phyloP scores from a whole-genome alignment of 2,113 vertebrate genomes.

The Odobenus rosmarus region DNA sequence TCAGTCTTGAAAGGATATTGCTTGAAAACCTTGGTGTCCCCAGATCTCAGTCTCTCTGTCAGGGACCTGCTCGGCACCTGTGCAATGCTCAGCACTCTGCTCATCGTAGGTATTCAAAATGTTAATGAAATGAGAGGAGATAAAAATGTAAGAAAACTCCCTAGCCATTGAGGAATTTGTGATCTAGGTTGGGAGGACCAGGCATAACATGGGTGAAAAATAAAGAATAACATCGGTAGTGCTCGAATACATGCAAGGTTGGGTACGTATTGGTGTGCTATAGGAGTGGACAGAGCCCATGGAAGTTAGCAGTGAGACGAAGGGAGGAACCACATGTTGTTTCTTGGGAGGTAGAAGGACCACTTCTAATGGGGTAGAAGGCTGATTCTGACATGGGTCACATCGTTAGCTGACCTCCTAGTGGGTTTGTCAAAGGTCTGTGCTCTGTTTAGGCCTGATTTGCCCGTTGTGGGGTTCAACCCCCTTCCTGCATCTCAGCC shows the following conservation, averaged over 20 bases:
- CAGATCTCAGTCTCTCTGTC: background rate
- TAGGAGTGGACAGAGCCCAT: background rate
- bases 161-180: background rate
- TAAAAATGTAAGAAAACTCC: background rate
- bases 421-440: background rate
- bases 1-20: background rate
- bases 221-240: accelerated
- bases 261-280: background rate
- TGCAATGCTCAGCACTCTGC: background rate
- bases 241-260: background rate
- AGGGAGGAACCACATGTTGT: background rate
- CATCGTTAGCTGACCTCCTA: background rate
- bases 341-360: background rate
- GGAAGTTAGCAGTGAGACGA: background rate
- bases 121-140: background rate
- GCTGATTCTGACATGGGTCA: background rate
- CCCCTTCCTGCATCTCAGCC: accelerated
- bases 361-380: background rate
- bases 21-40: background rate
- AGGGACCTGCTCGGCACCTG: accelerated
- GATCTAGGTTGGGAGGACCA: background rate
- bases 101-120: background rate
- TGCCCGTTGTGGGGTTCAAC: background rate
- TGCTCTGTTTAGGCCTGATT: background rate
- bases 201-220: background rate